Evolutionary conservation across 2,888 invertebrate species (phyloP), one percentile per base, ranked within the genome.

Genomic region (Idaea straminata): DNA sequence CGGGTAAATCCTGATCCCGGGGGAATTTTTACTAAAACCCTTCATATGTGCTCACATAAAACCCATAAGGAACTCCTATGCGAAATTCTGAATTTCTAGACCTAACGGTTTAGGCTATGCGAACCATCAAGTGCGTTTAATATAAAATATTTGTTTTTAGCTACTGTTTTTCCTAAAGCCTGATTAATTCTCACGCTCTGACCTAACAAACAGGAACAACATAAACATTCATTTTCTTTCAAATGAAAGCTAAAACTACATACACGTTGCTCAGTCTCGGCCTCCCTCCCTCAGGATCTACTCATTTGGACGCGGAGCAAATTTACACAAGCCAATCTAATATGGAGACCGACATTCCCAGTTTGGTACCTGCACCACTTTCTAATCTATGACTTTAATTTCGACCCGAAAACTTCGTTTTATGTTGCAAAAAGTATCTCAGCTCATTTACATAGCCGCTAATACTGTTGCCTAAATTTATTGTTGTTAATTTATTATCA

Each of bases 261-360:
- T 69, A 76, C 47, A 36, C 70, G 74, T 74, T 72, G 67, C 68
- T 67, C 68, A 68, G 69, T 64, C 67, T 66, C 64, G 68, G 72
- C 75, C 71, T 74, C 75, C 70, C 79, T 83, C 84, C 82, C 84
- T 69, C 74, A 81, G 84, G 85, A 84, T 82, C 83, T 81, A 82
- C 86, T 85, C 83, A 88, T 89, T 89, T 85, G 84, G 86, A 83
- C 87, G 83, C 80, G 79, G 83, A 82, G 83, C 79, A 86, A 88
- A 87, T 90, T 88, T 89, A 87, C 88, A 85, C 85, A 80, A 80
- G 79, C 83, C 87, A 88, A 88, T 88, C 84, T 88, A 85, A 87
- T 87, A 79, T 79, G 74, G 78, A 64, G 69, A 74, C 76, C 74
- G 34, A 80, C 79, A 79, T 75, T 81, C 10, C 78, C 76, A 81